Evolutionary conservation across 2,888 invertebrate species (phyloP).

Genomic region (Apamea monoglypha): DNA sequence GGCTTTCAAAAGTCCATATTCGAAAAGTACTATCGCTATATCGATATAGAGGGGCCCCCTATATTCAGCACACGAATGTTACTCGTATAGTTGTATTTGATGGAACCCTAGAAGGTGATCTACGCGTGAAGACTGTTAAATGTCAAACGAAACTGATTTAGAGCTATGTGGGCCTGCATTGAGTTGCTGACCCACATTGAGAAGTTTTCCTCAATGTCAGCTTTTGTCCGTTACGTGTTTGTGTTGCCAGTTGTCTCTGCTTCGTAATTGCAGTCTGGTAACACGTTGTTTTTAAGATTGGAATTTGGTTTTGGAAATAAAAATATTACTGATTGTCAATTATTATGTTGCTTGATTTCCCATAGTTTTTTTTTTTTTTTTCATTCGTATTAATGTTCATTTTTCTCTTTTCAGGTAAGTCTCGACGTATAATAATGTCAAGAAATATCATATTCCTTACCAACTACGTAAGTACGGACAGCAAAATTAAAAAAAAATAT

Average conservation of each 20-base stretch:
- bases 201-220: constrained; percentile 52
- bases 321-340: background rate
- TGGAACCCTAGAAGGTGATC: constrained; percentile 22
- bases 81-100: constrained; percentile 20
- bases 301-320: background rate
- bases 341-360: background rate
- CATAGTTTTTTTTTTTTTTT: background rate
- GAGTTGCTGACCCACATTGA: constrained; percentile 43
- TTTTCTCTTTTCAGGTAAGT: constrained; percentile 67
- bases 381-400: background rate
- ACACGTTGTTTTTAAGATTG: background rate
- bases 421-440: background rate
- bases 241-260: background rate
- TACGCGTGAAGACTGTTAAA: constrained; percentile 32
- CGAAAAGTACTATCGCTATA: background rate
- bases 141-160: constrained; percentile 43
- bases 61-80: constrained; percentile 27
- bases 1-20: background rate
- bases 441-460: background rate
- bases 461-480: constrained; percentile 34
- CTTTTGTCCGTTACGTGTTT: constrained; percentile 25
- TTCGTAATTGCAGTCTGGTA: background rate
- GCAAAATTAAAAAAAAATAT: background rate
- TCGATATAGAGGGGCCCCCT: background rate
- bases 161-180: constrained; percentile 26